Conservation (phyloP, 2,113 vertebrate species). For the Empidonax alnorum region DNA sequence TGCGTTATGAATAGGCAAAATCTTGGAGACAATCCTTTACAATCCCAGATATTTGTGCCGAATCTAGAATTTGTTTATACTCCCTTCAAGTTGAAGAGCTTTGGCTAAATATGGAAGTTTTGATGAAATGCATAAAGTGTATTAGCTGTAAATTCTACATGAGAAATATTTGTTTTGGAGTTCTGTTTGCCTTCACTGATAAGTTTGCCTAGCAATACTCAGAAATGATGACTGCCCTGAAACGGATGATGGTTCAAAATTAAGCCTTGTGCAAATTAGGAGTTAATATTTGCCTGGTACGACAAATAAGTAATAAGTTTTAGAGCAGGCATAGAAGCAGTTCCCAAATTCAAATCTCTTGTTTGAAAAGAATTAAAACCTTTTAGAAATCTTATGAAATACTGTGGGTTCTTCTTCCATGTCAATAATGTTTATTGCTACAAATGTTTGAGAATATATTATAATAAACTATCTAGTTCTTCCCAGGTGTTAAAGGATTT, state of each 20-base stretch:
- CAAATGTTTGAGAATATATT: constrained; percentile 2
- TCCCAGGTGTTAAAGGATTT: constrained; percentile 26
- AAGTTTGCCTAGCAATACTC: neutral
- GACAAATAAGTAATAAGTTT: neutral
- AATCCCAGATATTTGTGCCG: neutral
- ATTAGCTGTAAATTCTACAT: neutral
- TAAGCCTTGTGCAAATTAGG: neutral
- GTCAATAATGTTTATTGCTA: neutral
- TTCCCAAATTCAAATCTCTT: neutral
- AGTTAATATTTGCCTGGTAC: neutral
- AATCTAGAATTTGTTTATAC: neutral
- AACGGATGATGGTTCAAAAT: constrained; percentile 17
- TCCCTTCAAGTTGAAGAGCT: neutral
- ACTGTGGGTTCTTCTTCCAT: neutral
- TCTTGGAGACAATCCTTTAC: neutral
- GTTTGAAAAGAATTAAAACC: constrained; percentile 13
- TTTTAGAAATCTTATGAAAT: constrained; percentile 16
- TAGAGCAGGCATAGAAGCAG: neutral
- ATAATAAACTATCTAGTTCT: constrained; percentile 4
- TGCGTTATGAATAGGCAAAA: neutral
- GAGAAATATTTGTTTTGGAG: constrained; percentile 19
- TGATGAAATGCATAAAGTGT: neutral
- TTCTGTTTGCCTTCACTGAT: constrained; percentile 7
- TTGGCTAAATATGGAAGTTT: neutral
- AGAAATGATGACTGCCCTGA: neutral